phyloP scores from a whole-genome alignment of 2,797 vertebrate genomes.

The Rhinophrynus dorsalis region DNA sequence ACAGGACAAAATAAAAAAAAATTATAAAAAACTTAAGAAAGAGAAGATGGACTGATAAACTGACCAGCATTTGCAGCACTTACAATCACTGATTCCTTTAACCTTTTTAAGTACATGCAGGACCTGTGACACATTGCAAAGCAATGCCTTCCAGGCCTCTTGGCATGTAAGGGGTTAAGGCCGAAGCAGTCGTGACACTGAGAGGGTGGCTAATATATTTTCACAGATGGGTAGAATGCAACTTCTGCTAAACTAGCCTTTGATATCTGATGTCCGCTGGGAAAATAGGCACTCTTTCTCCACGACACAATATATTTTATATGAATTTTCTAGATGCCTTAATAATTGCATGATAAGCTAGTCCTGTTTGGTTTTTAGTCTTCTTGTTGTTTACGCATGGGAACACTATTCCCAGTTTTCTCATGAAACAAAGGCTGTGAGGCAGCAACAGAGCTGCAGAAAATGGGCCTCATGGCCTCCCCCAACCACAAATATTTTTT shows the following conservation, averaged over 20 bases:
- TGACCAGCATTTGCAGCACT: conserved; percentile 93
- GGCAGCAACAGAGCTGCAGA: conserved; percentile 69
- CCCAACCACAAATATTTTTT: conserved; percentile 20
- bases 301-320: conserved; percentile 81
- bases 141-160: conserved; percentile 35
- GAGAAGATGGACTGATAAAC: conserved; percentile 75
- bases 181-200: conserved; percentile 69
- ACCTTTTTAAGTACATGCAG: conserved; percentile 45
- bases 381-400: conserved; percentile 85
- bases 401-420: conserved; percentile 84
- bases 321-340: conserved; percentile 97
- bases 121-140: conserved; percentile 39
- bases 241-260: conserved; percentile 89
- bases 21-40: conserved; percentile 67
- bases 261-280: conserved; percentile 91
- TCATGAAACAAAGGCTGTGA: conserved; percentile 88
- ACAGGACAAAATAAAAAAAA: conserved; percentile 58
- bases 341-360: conserved; percentile 99
- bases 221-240: conserved; percentile 80
- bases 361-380: conserved; percentile 85
- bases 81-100: conserved; percentile 76
- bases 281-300: conserved; percentile 98
- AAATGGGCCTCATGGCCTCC: conserved; percentile 58
- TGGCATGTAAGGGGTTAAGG: conserved; percentile 51
- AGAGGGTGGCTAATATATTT: conserved; percentile 74